Percentiles rank a stretch among this genome's conserved stretches.
Evolutionary conservation across 1,140 invertebrate species (phyloP).

Genomic region (Bombus balteatus): DNA sequence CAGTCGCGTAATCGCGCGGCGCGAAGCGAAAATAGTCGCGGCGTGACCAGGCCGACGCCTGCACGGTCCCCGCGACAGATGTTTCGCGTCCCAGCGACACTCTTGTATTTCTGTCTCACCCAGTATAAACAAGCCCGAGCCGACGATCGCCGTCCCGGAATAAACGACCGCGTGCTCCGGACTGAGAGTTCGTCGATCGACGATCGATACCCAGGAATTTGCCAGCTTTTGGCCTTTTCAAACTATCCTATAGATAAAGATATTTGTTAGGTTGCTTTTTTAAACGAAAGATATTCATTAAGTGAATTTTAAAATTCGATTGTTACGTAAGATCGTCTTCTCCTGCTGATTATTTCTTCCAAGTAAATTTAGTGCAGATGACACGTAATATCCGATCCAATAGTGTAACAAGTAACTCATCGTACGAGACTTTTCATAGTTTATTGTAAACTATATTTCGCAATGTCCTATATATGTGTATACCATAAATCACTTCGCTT

Average conservation of each 20-base stretch:
- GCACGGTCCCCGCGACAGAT: constrained; percentile 73
- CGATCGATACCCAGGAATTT: constrained; percentile 5
- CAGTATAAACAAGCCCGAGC: constrained; percentile 79
- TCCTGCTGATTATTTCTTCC: neutral
- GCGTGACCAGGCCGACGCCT: constrained; percentile 60
- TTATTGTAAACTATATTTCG: neutral
- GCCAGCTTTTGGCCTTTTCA: neutral
- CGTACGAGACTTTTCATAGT: neutral
- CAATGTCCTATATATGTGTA: too few species aligned
- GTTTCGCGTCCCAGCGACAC: constrained; percentile 76
- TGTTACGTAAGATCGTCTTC: neutral
- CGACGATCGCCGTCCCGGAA: constrained; percentile 78
- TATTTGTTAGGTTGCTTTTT: neutral
- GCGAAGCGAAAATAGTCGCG: constrained; percentile 71
- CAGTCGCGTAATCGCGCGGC: constrained; percentile 67
- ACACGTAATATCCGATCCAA: neutral
- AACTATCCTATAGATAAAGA: neutral
- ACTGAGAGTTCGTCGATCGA: constrained; percentile 37
- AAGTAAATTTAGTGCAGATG: neutral
- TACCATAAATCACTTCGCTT: neutral
- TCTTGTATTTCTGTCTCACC: constrained; percentile 80
- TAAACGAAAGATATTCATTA: too few species aligned
- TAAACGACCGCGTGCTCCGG: constrained; percentile 61
- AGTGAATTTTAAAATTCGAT: neutral
- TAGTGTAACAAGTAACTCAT: too few species aligned